Conservation (phyloP, 1,140 invertebrate species). For the Cotesia vestalis region DNA sequence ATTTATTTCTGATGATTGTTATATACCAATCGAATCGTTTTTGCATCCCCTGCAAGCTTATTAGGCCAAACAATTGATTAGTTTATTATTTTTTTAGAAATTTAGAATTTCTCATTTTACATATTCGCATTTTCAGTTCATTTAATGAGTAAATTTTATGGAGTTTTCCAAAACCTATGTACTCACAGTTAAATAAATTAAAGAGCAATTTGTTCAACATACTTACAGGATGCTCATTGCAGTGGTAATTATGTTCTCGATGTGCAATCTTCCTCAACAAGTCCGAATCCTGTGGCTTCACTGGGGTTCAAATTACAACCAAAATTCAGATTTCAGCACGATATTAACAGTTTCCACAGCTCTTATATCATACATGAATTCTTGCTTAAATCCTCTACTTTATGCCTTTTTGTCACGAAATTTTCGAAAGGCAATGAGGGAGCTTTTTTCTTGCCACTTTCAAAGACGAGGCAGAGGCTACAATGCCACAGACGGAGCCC, state of each 20-base stretch:
- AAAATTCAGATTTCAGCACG: conserved; percentile 74
- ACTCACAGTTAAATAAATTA: not conserved
- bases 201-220: conserved; percentile 16
- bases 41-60: no score
- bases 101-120: no score
- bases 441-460: conserved; percentile 69
- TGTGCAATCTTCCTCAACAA: conserved; percentile 87
- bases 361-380: conserved; percentile 85
- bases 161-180: not conserved
- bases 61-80: not conserved
- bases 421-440: conserved; percentile 76
- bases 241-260: conserved; percentile 82
- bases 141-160: no score
- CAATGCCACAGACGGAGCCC: conserved; percentile 38
- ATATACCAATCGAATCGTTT: no score
- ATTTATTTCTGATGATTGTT: no score
- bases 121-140: no score
- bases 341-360: conserved; percentile 84
- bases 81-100: no score
- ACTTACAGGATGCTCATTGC: conserved; percentile 78
- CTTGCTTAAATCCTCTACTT: conserved; percentile 83
- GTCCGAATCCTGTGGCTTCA: conserved; percentile 83
- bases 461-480: conserved; percentile 41
- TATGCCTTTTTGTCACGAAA: conserved; percentile 86
- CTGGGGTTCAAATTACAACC: conserved; percentile 70